Conservation (phyloP, 1,140 invertebrate species). For the Drosophila arizonae region DNA sequence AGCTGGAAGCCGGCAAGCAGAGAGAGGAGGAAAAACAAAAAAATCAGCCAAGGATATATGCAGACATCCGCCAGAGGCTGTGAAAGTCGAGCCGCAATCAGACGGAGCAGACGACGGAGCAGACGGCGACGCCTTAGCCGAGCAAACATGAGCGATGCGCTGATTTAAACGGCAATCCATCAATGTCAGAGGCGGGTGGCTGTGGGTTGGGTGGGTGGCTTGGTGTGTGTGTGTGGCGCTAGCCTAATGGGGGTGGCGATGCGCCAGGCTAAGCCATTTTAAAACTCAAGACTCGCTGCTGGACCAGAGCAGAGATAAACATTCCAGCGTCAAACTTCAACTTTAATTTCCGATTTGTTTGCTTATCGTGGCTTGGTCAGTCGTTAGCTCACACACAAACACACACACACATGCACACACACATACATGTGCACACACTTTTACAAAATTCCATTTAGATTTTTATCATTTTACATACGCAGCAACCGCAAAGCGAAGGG, state of each 20-base stretch:
- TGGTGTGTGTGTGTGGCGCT: constrained; percentile 15
- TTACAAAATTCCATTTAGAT: constrained; percentile 75
- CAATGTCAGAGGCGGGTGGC: constrained; percentile 66
- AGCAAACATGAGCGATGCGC: constrained; percentile 81
- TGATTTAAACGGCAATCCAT: constrained; percentile 82
- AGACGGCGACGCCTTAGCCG: constrained; percentile 35
- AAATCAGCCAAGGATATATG: constrained; percentile 55
- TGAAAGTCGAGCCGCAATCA: constrained; percentile 58
- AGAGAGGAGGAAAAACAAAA: constrained; percentile 1
- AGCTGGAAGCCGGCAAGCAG: neutral
- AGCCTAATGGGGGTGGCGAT: constrained; percentile 33
- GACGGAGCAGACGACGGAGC: neutral
- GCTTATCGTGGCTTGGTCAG: constrained; percentile 67
- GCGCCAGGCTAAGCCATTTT: constrained; percentile 46
- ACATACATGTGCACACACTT: constrained; percentile 25
- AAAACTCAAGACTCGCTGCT: constrained; percentile 48
- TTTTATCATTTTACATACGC: constrained; percentile 74
- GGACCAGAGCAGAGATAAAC: constrained; percentile 41
- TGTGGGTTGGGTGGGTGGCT: constrained; percentile 21
- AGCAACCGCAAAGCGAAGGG: constrained; percentile 22
- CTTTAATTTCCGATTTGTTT: constrained; percentile 80
- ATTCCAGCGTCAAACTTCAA: constrained; percentile 51
- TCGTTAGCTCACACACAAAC: constrained; percentile 44
- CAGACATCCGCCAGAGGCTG: constrained; percentile 23
- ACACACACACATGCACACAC: constrained; percentile 7